A percentile compares a stretch with the other conserved stretches of the same genome.
These are phyloP conservation scores for Phyllostomus hastatus DNA, from an alignment of 2,113 vertebrate genomes.

Conservation along the genomic window DNA sequence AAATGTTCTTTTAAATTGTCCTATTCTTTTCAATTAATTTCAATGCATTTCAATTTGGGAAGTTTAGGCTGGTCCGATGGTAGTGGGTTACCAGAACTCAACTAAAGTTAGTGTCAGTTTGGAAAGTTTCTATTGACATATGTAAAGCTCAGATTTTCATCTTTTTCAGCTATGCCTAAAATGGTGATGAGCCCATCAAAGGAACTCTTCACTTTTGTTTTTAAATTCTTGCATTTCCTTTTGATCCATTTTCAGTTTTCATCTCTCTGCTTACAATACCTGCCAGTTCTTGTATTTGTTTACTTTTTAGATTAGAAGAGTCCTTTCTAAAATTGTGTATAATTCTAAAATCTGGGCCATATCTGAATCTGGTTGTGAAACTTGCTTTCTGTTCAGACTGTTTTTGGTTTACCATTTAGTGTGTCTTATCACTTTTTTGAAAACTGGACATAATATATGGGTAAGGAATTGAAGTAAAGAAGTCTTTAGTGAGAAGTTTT, in stretches of 20 bases:
- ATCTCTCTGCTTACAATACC: not conserved
- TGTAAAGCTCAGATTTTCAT: not conserved
- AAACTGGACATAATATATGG: not conserved
- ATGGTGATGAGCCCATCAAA: not conserved
- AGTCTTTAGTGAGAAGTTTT: not conserved
- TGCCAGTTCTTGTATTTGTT: not conserved
- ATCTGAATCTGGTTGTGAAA: not conserved
- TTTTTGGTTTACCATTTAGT: not conserved
- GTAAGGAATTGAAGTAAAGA: not conserved
- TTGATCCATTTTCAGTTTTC: not conserved
- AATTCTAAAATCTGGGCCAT: not conserved
- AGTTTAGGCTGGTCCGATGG: not conserved
- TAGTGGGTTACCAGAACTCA: too few relatives aligned
- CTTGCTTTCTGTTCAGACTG: not conserved
- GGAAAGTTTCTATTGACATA: not conserved
- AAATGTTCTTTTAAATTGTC: not conserved
- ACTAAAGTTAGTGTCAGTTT: too few relatives aligned
- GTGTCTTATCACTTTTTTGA: not conserved
- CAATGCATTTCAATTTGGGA: not conserved
- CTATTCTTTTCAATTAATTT: too few relatives aligned
- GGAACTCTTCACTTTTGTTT: not conserved
- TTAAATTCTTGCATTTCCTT: not conserved
- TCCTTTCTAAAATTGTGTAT: not conserved
- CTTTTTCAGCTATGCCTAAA: not conserved
- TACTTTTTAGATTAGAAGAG: not conserved